Evolutionary conservation across 2,113 vertebrate species (phyloP).

Genomic region (Gracilinanus agilis): DNA sequence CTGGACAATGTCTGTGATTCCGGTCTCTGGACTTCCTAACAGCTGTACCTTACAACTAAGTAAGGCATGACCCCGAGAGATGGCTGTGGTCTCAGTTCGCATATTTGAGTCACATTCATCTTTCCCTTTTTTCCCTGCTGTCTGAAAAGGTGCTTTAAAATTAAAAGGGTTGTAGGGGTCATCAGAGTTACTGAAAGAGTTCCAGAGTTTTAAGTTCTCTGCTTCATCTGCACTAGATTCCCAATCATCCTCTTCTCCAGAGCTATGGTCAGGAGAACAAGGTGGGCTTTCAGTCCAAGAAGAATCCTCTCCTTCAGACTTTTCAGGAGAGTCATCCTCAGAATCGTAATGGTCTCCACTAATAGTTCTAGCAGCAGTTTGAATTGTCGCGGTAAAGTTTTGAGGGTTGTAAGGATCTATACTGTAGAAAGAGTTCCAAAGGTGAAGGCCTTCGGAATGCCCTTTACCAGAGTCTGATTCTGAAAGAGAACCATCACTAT

Average conservation of each 20-base stretch:
- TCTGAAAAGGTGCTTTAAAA: slow-evolving; percentile 90
- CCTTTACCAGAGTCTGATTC: slow-evolving; percentile 80
- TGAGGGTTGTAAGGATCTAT: slow-evolving; percentile 92
- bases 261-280: slow-evolving; percentile 64
- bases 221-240: slow-evolving; percentile 88
- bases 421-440: slow-evolving; percentile 90
- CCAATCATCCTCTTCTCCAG: slow-evolving; percentile 84
- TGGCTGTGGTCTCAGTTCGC: background rate
- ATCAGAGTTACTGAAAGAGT: slow-evolving; percentile 88
- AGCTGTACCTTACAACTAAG: slow-evolving; percentile 74
- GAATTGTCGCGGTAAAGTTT: slow-evolving; percentile 91
- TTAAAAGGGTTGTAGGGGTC: slow-evolving; percentile 95
- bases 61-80: slow-evolving; percentile 24
- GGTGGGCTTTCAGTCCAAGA: slow-evolving; percentile 71
- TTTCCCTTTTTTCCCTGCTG: slow-evolving; percentile 79
- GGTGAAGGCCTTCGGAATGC: slow-evolving; percentile 83
- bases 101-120: background rate
- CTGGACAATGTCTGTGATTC: slow-evolving; percentile 73
- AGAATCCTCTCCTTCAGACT: slow-evolving; percentile 46
- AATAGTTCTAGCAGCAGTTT: slow-evolving; percentile 73
- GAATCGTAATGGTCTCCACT: slow-evolving; percentile 10
- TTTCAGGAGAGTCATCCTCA: slow-evolving; percentile 25
- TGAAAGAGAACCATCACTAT: slow-evolving; percentile 89
- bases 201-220: slow-evolving; percentile 89
- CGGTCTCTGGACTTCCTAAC: slow-evolving; percentile 78